Base-by-base conservation (phyloP, 30 jellyfish, hydroid and myxozoan genomes). In the Chrysaora quinquecirrha region DNA sequence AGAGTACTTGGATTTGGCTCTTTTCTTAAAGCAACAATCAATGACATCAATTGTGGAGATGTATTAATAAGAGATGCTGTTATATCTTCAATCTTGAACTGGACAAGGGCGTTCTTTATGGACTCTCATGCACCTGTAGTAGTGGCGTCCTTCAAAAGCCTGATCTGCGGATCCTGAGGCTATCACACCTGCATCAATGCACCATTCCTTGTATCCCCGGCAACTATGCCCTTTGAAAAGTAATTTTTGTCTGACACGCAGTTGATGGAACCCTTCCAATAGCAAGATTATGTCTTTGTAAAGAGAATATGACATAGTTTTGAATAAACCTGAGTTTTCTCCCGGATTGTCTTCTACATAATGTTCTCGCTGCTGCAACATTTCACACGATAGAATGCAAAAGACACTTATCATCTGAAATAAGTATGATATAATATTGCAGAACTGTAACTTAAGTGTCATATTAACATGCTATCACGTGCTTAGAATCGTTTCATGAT, bases 241-340 rank as follows among this genome's bases (percentile, higher is more conserved):
- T 6, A 75, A 28, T 14, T 70, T 28, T 56, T 75, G 87, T 11
- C 22, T 25, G 9, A 75, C 87, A 21, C 85, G 87, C 76, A 71
- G 78, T 60, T 75, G 87, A 30, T 60, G 73, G 58, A 75, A 75
- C 11, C 87, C 87, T n/a, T 87, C 87, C 87, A 75, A 56, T 20
- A 60, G 52, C 14, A 75, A 11, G 3, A 56, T 75, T 7, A 60
- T 25, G 18, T 30, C 22, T 14, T 29, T 14, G 66, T 66, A 66
- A 47, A 11, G 62, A n/a, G n/a, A n/a, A n/a, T n/a, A n/a, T n/a
- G n/a, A n/a, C n/a, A n/a, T n/a, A n/a, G n/a, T n/a, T 75, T 75
- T 46, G 86, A 87, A 48, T 75, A 75, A 10, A 75, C 87, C n/a
- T n/a, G n/a, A n/a, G n/a, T n/a, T n/a, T n/a, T n/a, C n/a, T n/a